Conservation (phyloP, 2,113 vertebrate genomes). For the Tetrao urogallus region DNA sequence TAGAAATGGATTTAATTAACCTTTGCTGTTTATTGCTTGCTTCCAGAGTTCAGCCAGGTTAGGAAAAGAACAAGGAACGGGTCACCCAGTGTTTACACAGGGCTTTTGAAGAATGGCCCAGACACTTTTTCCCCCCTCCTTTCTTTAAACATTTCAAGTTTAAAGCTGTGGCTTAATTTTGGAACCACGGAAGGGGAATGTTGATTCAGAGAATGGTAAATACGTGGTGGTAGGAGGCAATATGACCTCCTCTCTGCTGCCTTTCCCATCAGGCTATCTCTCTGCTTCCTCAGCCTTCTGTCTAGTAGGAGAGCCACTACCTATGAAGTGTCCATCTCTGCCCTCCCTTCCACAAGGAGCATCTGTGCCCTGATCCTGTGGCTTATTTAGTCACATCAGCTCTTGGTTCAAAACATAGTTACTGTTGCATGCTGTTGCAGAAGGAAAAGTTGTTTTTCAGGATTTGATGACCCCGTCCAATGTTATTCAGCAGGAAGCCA, state of each 20-base stretch:
- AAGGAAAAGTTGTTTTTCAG: background rate
- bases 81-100: slow-evolving; percentile 49
- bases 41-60: slow-evolving; percentile 71
- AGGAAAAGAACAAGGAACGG: slow-evolving; percentile 69
- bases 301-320: background rate
- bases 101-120: slow-evolving; percentile 62
- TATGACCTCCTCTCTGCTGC: background rate
- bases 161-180: slow-evolving; percentile 62
- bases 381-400: background rate
- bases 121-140: slow-evolving; percentile 2
- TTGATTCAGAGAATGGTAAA: slow-evolving; percentile 65
- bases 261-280: background rate
- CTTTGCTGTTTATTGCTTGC: slow-evolving; percentile 69
- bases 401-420: background rate
- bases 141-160: slow-evolving; percentile 58
- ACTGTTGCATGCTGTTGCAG: background rate
- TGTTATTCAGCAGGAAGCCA: background rate
- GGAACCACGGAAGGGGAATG: slow-evolving; percentile 41
- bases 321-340: background rate
- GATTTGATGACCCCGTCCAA: background rate
- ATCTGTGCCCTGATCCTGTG: fast-evolving
- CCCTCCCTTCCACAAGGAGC: background rate
- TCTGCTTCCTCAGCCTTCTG: background rate
- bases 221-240: slow-evolving; percentile 22
- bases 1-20: slow-evolving; percentile 74